Conservation (phyloP, 2,888 invertebrate species). For the Reticulitermes lucifugus region DNA sequence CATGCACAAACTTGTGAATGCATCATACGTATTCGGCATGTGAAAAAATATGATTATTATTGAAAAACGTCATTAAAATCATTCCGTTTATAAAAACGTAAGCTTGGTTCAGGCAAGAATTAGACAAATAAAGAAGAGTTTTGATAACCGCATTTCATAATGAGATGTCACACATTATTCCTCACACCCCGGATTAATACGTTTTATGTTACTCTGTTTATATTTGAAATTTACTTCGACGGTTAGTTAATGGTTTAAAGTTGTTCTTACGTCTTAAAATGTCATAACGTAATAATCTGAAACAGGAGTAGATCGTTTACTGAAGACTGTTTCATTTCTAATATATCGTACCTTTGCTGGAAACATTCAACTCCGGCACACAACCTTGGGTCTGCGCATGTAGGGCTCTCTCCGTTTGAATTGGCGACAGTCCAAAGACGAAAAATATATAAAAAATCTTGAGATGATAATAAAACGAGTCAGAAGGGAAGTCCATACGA, state of each 20-base stretch:
- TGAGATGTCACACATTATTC: too few species aligned
- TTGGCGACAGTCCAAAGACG: conserved; percentile 28
- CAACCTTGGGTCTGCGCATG: not conserved
- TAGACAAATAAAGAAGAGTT: too few species aligned
- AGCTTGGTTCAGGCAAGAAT: too few species aligned
- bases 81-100: too few species aligned
- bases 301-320: not conserved
- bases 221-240: too few species aligned
- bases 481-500: conserved; percentile 10
- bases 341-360: not conserved
- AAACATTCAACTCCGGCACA: not conserved
- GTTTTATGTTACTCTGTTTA: too few species aligned
- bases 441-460: conserved; percentile 13
- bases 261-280: not conserved
- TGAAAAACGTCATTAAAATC: too few species aligned
- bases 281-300: not conserved
- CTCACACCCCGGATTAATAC: too few species aligned
- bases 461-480: conserved; percentile 38
- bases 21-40: too few species aligned
- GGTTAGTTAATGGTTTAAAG: not conserved
- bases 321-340: not conserved
- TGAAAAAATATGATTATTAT: too few species aligned
- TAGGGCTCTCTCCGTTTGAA: not conserved
- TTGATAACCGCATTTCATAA: too few species aligned
- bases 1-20: too few species aligned